Evolutionary conservation across 2,797 vertebrate species (phyloP).

Genomic region (Schizothorax lantsangensis): DNA sequence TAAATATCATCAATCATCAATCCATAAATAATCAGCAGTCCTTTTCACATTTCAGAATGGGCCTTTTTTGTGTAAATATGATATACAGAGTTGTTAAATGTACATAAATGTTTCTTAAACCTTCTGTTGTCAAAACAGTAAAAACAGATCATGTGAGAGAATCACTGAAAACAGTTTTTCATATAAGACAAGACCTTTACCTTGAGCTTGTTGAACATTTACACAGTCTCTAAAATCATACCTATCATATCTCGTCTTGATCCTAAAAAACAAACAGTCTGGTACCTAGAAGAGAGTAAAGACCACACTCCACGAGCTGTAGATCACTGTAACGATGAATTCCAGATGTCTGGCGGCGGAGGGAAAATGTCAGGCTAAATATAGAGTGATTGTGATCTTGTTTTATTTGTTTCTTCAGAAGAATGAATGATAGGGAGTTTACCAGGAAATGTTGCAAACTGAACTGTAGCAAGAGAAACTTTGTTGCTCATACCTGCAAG

Average conservation of each 20-base stretch:
- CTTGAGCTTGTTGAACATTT: background rate
- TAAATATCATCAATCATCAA: background rate
- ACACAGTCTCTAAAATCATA: background rate
- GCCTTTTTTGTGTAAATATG: background rate
- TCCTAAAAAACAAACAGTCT: background rate
- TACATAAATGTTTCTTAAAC: background rate
- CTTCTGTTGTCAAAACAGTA: background rate
- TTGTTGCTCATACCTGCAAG: background rate
- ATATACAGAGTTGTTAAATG: background rate
- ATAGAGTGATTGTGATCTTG: background rate
- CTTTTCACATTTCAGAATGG: background rate
- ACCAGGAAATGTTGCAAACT: background rate
- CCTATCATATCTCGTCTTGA: background rate
- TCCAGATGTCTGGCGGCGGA: background rate
- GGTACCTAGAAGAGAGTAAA: background rate
- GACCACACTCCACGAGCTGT: background rate
- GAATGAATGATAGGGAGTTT: background rate
- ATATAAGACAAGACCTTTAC: background rate
- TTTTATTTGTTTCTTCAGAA: background rate
- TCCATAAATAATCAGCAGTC: background rate
- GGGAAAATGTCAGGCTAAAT: background rate
- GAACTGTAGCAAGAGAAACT: background rate
- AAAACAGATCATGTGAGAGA: background rate
- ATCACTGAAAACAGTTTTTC: background rate
- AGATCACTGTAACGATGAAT: background rate